These are phyloP conservation scores for Sebastolobus altivelis DNA, from an alignment of 2,797 vertebrate species.

Conservation along the genomic window DNA sequence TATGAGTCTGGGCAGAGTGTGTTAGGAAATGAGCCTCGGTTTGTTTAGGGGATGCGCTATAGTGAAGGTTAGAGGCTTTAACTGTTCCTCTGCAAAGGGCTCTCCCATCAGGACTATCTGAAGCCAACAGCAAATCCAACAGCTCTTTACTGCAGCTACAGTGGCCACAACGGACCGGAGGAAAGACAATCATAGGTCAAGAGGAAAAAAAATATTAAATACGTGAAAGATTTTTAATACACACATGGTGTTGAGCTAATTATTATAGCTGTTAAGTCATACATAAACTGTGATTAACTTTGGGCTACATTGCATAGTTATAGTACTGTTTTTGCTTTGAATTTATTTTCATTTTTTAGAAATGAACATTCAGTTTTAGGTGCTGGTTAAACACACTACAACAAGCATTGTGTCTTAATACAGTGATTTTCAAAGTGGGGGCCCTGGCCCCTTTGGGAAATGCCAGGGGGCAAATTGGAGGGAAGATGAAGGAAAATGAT, in stretches of 20 bases:
- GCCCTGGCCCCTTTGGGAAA: too few relatives aligned
- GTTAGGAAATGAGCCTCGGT: slow-evolving; percentile 48
- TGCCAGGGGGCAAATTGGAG: too few relatives aligned
- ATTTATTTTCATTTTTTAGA: not conserved
- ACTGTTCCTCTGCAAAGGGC: slow-evolving; percentile 50
- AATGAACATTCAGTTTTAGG: slow-evolving; percentile 6
- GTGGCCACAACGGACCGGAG: slow-evolving; percentile 44
- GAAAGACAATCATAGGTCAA: slow-evolving; percentile 33
- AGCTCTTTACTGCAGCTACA: slow-evolving; percentile 45
- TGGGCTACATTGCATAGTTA: not conserved
- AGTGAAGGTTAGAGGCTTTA: slow-evolving; percentile 62
- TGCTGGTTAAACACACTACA: not conserved
- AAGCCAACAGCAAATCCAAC: slow-evolving; percentile 57
- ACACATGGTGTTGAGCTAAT: not conserved
- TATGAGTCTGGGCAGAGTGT: slow-evolving; percentile 37
- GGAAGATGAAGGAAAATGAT: too few relatives aligned
- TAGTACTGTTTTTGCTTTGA: not conserved
- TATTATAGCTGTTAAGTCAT: not conserved
- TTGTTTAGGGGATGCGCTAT: slow-evolving; percentile 59
- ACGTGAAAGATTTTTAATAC: not conserved
- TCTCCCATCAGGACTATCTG: slow-evolving; percentile 48
- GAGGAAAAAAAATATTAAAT: slow-evolving; percentile 17
- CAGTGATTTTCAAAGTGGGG: too few relatives aligned
- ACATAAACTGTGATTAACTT: not conserved
- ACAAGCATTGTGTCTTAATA: slow-evolving; percentile 8